Conservation (phyloP, 2,888 invertebrate genomes). For the Harmothoe impar region DNA sequence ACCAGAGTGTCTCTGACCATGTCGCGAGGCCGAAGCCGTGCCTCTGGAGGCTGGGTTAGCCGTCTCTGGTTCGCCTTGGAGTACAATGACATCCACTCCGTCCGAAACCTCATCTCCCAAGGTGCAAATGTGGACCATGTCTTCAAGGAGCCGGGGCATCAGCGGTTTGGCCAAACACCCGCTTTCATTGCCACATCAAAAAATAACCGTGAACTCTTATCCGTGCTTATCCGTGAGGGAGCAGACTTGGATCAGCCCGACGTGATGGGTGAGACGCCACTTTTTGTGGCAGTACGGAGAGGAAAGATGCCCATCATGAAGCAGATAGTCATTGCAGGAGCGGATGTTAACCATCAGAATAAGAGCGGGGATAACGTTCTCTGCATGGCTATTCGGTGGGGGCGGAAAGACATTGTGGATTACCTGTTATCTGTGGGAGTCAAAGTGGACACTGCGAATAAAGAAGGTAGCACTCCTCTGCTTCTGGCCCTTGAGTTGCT, state of each 20-base stretch:
- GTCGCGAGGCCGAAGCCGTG: conserved; percentile 47
- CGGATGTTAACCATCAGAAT: conserved; percentile 65
- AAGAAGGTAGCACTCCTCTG: conserved; percentile 65
- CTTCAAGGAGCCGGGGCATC: conserved; percentile 66
- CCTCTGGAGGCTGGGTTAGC: conserved; percentile 66
- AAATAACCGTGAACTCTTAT: conserved; percentile 63
- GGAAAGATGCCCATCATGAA: conserved; percentile 67
- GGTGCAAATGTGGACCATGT: conserved; percentile 66
- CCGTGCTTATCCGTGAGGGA: conserved; percentile 59
- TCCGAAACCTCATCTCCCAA: conserved; percentile 58
- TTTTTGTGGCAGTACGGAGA: conserved; percentile 66
- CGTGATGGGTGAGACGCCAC: conserved; percentile 65
- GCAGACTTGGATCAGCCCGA: conserved; percentile 60
- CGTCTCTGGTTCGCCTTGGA: conserved; percentile 68
- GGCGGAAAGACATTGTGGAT: conserved; percentile 65
- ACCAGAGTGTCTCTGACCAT: conserved; percentile 18
- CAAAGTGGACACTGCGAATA: conserved; percentile 45
- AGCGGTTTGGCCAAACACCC: conserved; percentile 65
- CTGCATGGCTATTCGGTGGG: conserved; percentile 64
- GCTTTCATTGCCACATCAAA: conserved; percentile 67
- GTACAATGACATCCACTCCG: conserved; percentile 65
- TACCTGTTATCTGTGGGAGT: conserved; percentile 60
- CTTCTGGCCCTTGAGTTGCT: conserved; percentile 64
- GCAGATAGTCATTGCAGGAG: conserved; percentile 49
- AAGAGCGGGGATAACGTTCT: conserved; percentile 65